Percentiles rank a stretch among this genome's conserved stretches.
phyloP scores from a whole-genome alignment of 2,797 vertebrate species.

The Ibycter americanus region DNA sequence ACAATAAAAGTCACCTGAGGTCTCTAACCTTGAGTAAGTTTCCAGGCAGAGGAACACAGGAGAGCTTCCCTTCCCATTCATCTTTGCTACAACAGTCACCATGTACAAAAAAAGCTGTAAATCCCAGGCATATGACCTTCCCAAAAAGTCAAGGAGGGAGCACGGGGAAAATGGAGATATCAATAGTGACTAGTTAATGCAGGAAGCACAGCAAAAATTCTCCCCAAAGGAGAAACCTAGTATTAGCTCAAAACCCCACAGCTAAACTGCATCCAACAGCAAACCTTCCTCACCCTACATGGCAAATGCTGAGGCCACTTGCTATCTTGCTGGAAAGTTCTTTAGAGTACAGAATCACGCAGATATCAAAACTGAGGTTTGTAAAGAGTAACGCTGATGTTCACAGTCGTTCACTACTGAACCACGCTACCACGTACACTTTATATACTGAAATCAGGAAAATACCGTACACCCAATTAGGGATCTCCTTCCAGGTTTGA shows the following conservation, averaged over 20 bases:
- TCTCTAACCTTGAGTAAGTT: slow-evolving; percentile 37
- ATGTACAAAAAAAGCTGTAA: not conserved
- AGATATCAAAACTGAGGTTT: not conserved
- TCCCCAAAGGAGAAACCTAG: not conserved
- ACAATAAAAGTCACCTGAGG: slow-evolving; percentile 9
- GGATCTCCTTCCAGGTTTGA: not conserved
- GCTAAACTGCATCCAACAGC: not conserved
- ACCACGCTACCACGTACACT: not conserved
- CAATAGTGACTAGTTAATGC: not conserved
- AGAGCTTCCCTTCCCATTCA: not conserved
- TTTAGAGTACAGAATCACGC: not conserved
- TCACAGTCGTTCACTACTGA: not conserved
- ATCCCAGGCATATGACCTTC: not conserved
- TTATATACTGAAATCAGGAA: not conserved
- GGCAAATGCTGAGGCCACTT: not conserved
- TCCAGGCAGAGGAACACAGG: not conserved
- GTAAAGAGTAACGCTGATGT: fast-evolving
- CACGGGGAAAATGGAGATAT: not conserved
- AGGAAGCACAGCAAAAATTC: not conserved
- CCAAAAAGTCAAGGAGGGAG: slow-evolving; percentile 14
- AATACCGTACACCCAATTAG: not conserved
- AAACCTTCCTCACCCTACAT: not conserved
- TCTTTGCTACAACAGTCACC: slow-evolving; percentile 13
- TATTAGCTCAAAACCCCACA: not conserved
- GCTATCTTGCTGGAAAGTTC: not conserved